Conservation (phyloP, 37 sponge, comb jelly and placozoan species). For the Oscarella lobularis region DNA sequence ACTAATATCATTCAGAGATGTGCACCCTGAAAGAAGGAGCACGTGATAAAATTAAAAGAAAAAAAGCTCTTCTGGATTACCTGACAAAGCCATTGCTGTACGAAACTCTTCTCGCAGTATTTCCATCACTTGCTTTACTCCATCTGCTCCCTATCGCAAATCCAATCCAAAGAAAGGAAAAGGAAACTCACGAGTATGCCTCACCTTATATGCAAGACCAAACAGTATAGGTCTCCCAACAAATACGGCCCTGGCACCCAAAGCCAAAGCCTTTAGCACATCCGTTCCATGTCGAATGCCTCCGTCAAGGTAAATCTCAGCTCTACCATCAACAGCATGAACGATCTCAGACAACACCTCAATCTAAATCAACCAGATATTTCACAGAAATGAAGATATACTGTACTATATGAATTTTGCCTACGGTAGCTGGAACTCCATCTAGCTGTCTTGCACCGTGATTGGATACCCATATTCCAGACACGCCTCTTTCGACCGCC, state of each 20-base stretch:
- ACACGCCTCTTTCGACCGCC: slow-evolving; percentile 2
- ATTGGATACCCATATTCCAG: slow-evolving; percentile 17
- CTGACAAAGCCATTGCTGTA: slow-evolving; percentile 66
- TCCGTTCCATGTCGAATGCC: slow-evolving; percentile 13
- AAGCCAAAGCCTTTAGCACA: slow-evolving; percentile 13
- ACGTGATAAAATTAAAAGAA: background rate
- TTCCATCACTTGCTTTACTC: slow-evolving; percentile 48
- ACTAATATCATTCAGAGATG: background rate
- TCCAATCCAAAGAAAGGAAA: too few relatives aligned
- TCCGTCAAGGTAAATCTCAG: slow-evolving; percentile 14
- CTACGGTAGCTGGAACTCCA: background rate
- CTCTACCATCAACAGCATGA: slow-evolving; percentile 3
- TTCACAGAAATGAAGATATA: background rate
- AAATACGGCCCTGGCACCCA: slow-evolving; percentile 9
- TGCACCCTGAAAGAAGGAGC: background rate
- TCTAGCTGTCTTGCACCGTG: slow-evolving; percentile 13
- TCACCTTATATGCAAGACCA: slow-evolving; percentile 12
- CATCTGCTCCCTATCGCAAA: slow-evolving; percentile 40
- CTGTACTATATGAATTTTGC: background rate
- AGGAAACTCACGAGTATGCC: too few relatives aligned
- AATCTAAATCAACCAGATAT: background rate
- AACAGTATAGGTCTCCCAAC: slow-evolving; percentile 8
- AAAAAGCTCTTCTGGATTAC: too few relatives aligned
- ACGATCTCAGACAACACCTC: slow-evolving; percentile 10
- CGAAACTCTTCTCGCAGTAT: slow-evolving; percentile 60